phyloP scores from a whole-genome alignment of 1,140 invertebrate genomes.

The Chymomyza costata region DNA sequence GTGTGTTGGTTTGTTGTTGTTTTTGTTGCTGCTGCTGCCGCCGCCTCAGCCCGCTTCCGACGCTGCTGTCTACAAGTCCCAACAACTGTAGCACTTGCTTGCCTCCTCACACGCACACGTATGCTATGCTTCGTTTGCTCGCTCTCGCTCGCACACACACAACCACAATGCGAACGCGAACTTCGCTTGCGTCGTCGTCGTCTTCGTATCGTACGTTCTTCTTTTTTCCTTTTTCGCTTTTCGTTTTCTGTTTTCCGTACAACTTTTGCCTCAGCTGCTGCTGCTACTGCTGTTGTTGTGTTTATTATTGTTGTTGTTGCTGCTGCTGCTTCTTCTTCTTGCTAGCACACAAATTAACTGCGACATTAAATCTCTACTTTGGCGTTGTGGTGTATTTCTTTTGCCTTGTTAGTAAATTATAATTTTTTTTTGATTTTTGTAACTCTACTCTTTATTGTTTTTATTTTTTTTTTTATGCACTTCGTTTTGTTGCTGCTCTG shows the following conservation, averaged over 20 bases:
- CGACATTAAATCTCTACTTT: conserved; percentile 56
- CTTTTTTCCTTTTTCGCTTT: conserved; percentile 49
- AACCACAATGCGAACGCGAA: conserved; percentile 29
- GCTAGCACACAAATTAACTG: conserved; percentile 65
- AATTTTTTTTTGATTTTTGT: conserved; percentile 18
- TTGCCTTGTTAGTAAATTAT: too few species aligned
- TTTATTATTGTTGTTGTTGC: conserved; percentile 16
- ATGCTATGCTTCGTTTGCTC: conserved; percentile 20
- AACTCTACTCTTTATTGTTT: conserved; percentile 12
- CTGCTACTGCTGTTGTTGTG: conserved; percentile 13
- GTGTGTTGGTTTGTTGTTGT: neutral
- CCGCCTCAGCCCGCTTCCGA: conserved; percentile 18
- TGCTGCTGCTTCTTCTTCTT: conserved; percentile 38
- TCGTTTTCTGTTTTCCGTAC: conserved; percentile 28
- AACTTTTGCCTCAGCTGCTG: conserved; percentile 38
- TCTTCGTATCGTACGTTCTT: conserved; percentile 64
- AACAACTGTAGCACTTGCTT: too few species aligned
- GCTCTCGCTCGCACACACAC: conserved; percentile 45
- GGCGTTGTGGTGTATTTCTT: conserved; percentile 21
- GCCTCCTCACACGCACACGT: conserved; percentile 13
- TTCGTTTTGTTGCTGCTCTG: conserved; percentile 10
- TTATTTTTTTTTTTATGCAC: conserved; percentile 12
- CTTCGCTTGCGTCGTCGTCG: conserved; percentile 47
- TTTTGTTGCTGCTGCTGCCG: conserved; percentile 9
- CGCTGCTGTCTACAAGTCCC: too few species aligned